Percentiles rank a stretch among this genome's conserved stretches.
These are phyloP conservation scores for Drosophila kohkoa DNA, from an alignment of 1,140 invertebrate genomes.

Conservation along the genomic window DNA sequence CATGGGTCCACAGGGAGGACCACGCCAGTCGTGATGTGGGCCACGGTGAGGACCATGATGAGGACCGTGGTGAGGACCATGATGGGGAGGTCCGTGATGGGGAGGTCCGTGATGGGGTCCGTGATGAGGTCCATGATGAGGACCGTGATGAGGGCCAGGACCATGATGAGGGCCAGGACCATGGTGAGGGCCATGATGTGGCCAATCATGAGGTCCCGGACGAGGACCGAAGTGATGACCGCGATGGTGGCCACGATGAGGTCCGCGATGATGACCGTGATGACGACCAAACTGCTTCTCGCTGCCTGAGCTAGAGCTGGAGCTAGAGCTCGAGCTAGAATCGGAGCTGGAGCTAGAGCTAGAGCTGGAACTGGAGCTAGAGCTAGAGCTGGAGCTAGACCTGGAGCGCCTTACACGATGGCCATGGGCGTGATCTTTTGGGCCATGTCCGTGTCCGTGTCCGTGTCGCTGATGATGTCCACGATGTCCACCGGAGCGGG, in stretches of 20 bases:
- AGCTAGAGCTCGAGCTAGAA: slow-evolving; percentile 34
- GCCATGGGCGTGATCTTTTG: slow-evolving; percentile 48
- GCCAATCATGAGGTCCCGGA: slow-evolving; percentile 7
- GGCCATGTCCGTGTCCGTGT: slow-evolving; percentile 50
- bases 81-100: background rate
- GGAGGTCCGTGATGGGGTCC: background rate
- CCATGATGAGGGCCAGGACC: background rate
- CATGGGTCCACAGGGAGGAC: slow-evolving; percentile 5
- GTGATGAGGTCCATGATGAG: slow-evolving; percentile 9
- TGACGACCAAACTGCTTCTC: slow-evolving; percentile 21
- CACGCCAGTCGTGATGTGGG: background rate
- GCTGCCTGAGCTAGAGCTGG: slow-evolving; percentile 33
- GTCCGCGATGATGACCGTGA: slow-evolving; percentile 26
- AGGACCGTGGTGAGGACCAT: slow-evolving; percentile 14
- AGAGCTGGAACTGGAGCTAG: slow-evolving; percentile 41
- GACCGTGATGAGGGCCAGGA: slow-evolving; percentile 15
- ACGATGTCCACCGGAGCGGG: slow-evolving; percentile 10
- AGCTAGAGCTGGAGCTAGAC: slow-evolving; percentile 38
- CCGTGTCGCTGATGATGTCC: slow-evolving; percentile 39
- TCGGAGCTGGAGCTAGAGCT: slow-evolving; percentile 36
- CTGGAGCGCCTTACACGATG: slow-evolving; percentile 49
- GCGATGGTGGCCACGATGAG: slow-evolving; percentile 13
- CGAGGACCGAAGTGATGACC: background rate
- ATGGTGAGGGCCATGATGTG: slow-evolving; percentile 9
- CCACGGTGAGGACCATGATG: slow-evolving; percentile 3